phyloP scores from a whole-genome alignment of 2,113 vertebrate genomes.

The Phainopepla nitens region DNA sequence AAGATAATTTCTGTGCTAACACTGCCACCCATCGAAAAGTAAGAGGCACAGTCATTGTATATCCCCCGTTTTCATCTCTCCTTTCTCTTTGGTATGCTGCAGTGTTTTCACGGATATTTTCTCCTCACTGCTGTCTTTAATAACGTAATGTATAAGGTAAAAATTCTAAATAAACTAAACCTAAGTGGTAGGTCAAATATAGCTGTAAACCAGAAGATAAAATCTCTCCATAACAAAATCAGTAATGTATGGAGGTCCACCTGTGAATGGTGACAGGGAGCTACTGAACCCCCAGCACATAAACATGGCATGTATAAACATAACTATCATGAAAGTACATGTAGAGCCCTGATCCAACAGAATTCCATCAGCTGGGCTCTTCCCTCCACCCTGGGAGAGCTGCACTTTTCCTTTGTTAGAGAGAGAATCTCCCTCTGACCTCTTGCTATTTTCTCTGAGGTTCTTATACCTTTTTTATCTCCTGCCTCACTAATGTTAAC shows the following conservation, averaged over 20 bases:
- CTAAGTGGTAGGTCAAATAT: not conserved
- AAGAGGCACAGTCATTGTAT: not conserved
- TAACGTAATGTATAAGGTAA: not conserved
- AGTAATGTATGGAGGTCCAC: not conserved
- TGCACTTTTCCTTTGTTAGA: not conserved
- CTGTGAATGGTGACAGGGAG: not conserved
- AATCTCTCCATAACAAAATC: not conserved
- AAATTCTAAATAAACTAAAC: not conserved
- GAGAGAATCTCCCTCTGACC: not conserved
- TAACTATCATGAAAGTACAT: not conserved
- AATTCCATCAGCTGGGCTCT: not conserved
- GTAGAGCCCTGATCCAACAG: not conserved
- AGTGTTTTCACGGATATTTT: not conserved
- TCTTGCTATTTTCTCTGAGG: not conserved
- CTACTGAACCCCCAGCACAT: not conserved
- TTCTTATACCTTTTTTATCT: not conserved
- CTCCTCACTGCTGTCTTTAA: not conserved
- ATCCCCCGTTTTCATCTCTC: not conserved
- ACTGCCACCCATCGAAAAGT: slow-evolving; percentile 3
- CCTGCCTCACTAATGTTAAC: not conserved
- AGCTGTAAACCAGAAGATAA: not conserved
- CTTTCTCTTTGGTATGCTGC: not conserved
- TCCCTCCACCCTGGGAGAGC: not conserved
- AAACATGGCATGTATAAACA: not conserved
- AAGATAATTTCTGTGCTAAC: not conserved